A percentile compares a stretch with the other conserved stretches of the same genome.
phyloP scores from a whole-genome alignment of 2,797 vertebrate genomes.

The Octomys mimax region DNA sequence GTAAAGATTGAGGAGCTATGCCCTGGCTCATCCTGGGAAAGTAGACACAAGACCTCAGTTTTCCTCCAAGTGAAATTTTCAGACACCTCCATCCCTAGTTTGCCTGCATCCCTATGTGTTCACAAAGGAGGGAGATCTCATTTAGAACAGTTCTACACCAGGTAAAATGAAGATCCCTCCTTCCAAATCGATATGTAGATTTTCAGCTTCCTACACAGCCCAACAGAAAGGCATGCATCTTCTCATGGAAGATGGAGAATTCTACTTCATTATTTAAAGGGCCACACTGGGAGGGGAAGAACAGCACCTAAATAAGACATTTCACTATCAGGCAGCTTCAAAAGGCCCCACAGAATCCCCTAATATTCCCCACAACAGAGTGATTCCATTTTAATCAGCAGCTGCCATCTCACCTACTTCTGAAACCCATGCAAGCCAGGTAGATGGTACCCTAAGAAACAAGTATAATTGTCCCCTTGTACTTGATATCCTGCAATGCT shows the following conservation, averaged over 20 bases:
- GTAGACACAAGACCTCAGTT: background rate
- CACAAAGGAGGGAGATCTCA: background rate
- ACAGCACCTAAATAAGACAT: conserved; percentile 29
- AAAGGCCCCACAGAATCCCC: background rate
- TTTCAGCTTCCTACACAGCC: background rate
- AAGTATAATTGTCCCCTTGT: conserved; percentile 48
- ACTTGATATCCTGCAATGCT: conserved; percentile 43
- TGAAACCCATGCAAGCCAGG: conserved; percentile 49
- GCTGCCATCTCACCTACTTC: conserved; percentile 63
- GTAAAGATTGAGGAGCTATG: background rate
- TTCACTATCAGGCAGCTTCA: conserved; percentile 50
- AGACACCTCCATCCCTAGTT: background rate
- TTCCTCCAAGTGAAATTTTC: background rate
- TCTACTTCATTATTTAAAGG: conserved; percentile 13
- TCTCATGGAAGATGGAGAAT: background rate
- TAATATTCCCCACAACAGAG: background rate
- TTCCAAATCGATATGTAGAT: background rate
- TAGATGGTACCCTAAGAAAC: conserved; percentile 64
- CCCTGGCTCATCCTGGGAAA: background rate
- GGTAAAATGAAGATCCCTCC: background rate
- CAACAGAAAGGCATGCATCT: background rate
- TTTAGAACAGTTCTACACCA: background rate
- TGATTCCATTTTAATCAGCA: conserved; percentile 49
- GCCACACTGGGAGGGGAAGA: background rate
- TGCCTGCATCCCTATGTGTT: background rate